Conservation (phyloP, 2,113 vertebrate genomes). For the Hystrix cristata region DNA sequence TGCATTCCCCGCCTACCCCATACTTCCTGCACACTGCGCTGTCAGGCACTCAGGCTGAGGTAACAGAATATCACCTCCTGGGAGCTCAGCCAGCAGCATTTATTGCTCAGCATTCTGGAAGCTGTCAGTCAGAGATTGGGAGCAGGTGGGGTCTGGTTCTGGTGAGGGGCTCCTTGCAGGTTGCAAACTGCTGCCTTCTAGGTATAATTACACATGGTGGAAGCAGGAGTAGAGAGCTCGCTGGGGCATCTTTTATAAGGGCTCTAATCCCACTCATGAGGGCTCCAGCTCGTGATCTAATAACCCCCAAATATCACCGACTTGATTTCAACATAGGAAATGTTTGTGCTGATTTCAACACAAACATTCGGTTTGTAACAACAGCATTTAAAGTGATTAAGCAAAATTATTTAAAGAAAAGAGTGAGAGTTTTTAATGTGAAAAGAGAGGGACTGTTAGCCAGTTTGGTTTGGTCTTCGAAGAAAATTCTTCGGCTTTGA, state of each 20-base stretch:
- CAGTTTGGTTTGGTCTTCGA: neutral
- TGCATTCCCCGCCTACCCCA: neutral
- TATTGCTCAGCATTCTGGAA: too few relatives aligned
- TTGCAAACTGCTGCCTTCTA: neutral
- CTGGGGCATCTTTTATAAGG: neutral
- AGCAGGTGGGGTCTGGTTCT: neutral
- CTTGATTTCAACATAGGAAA: neutral
- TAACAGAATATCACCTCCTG: neutral
- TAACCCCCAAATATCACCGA: neutral
- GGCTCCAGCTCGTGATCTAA: neutral
- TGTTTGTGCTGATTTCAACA: neutral
- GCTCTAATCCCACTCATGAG: neutral
- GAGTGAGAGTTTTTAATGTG: neutral
- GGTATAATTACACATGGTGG: too few relatives aligned
- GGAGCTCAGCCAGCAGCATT: fast-evolving
- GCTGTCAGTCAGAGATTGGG: neutral
- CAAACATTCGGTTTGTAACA: neutral
- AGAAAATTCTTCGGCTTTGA: neutral
- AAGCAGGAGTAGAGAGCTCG: neutral
- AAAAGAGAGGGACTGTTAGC: neutral
- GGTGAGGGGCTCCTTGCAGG: neutral
- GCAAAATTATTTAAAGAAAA: neutral
- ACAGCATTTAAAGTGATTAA: neutral
- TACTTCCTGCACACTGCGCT: neutral
- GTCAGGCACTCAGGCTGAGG: neutral